Conservation (phyloP, 2,797 vertebrate genomes). For the Tiaroga cobitis region DNA sequence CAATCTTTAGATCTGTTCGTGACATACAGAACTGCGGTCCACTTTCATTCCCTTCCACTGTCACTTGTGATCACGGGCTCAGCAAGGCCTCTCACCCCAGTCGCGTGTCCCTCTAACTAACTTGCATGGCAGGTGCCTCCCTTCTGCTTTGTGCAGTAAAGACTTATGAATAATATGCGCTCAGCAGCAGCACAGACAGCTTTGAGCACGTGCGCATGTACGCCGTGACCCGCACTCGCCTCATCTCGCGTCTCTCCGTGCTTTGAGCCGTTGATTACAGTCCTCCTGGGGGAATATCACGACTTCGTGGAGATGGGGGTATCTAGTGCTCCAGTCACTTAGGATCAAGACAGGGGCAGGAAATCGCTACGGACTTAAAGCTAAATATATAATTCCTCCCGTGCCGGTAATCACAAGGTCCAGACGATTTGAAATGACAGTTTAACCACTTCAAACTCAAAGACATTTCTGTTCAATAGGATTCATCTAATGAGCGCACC, state of each 20-base stretch:
- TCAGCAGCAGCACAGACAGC: conserved; percentile 10
- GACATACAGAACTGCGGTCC: background rate
- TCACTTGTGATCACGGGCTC: conserved; percentile 22
- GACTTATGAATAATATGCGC: conserved; percentile 39
- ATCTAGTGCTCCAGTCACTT: conserved; percentile 80
- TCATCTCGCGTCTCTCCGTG: conserved; percentile 50
- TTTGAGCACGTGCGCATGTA: conserved; percentile 6
- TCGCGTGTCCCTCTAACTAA: conserved; percentile 19
- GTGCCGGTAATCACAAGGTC: conserved; percentile 88
- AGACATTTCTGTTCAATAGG: conserved; percentile 74
- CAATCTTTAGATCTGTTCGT: background rate
- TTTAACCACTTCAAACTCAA: conserved; percentile 90
- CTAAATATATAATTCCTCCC: conserved; percentile 85
- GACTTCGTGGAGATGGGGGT: conserved; percentile 75
- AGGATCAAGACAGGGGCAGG: conserved; percentile 86
- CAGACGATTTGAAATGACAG: conserved; percentile 89
- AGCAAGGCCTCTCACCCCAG: conserved; percentile 26
- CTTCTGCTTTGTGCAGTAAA: conserved; percentile 23
- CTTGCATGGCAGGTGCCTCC: conserved; percentile 47
- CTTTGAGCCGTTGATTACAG: conserved; percentile 78
- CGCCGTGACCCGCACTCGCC: conserved; percentile 16
- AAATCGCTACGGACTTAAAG: conserved; percentile 90
- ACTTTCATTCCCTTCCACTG: background rate
- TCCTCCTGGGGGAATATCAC: conserved; percentile 69
- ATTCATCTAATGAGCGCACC: conserved; percentile 76